phyloP scores from a whole-genome alignment of 2,888 invertebrate species.

The Glaucopsyche alexis region DNA sequence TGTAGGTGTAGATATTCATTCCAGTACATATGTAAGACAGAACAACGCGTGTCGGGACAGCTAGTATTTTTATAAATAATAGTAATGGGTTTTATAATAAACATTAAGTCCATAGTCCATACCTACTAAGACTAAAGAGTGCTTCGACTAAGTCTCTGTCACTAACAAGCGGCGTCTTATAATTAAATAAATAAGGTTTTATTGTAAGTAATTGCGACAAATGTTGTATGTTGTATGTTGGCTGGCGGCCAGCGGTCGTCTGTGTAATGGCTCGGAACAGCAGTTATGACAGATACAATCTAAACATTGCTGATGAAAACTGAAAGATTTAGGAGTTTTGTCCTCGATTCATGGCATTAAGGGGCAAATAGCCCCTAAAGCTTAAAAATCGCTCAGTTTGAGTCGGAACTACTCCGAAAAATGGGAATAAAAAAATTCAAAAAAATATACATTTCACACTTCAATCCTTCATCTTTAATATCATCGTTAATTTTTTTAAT shows the following conservation, averaged over 20 bases:
- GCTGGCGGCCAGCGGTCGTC: conserved; percentile 47
- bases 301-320: conserved; percentile 37
- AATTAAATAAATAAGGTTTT: conserved; percentile 20
- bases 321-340: background rate
- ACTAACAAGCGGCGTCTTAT: background rate
- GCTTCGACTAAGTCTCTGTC: background rate
- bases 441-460: too few relatives aligned
- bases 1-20: too few relatives aligned
- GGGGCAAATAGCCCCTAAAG: too few relatives aligned
- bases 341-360: background rate
- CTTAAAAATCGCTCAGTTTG: too few relatives aligned
- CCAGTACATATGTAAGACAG: too few relatives aligned
- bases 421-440: too few relatives aligned
- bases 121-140: background rate
- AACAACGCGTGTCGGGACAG: too few relatives aligned
- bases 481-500: too few relatives aligned
- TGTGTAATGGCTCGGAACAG: conserved; percentile 56
- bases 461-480: too few relatives aligned
- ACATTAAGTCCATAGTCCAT: background rate
- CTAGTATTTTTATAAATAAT: too few relatives aligned
- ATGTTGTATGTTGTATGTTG: background rate
- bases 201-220: conserved; percentile 15
- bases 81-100: background rate
- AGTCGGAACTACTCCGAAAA: too few relatives aligned
- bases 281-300: conserved; percentile 58